Conservation (phyloP, 2,888 invertebrate genomes). For the Ichneumoninae sp. region DNA sequence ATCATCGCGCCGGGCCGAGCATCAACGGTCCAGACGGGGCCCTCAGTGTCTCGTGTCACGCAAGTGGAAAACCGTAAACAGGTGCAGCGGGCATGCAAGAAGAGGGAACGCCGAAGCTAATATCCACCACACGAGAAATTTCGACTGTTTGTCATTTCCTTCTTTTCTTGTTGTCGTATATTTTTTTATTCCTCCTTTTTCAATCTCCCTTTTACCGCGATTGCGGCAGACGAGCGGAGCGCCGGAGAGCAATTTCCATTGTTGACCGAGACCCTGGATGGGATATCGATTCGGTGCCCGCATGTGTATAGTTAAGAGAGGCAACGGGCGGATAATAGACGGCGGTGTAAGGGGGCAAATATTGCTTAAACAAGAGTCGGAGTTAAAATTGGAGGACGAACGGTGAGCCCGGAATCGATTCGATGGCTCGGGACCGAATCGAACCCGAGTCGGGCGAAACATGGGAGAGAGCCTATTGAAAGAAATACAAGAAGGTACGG, state of each 20-base stretch:
- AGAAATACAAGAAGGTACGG: neutral
- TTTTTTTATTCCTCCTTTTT: neutral
- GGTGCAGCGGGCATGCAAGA: constrained; percentile 67
- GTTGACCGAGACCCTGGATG: constrained; percentile 42
- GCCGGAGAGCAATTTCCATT: constrained; percentile 17
- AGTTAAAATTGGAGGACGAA: neutral
- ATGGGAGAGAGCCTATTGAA: neutral
- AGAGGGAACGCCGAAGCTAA: constrained; percentile 24
- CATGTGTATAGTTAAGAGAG: constrained; percentile 7
- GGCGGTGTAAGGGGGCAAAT: neutral
- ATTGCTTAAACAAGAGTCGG: neutral
- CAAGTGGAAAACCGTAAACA: constrained; percentile 74
- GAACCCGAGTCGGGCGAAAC: neutral
- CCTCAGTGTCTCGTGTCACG: constrained; percentile 72
- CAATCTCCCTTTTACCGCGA: constrained; percentile 6
- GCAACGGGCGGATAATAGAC: neutral
- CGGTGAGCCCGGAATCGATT: neutral
- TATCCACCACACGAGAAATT: constrained; percentile 30
- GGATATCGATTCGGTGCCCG: constrained; percentile 19
- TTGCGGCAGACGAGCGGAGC: constrained; percentile 19
- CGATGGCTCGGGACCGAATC: neutral
- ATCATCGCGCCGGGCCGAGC: constrained; percentile 51
- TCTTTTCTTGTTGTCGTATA: neutral
- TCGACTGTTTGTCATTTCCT: constrained; percentile 6
- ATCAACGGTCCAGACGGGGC: constrained; percentile 47